These are phyloP conservation scores for Andrena camellia DNA, from an alignment of 2,888 invertebrate species.

Conservation along the genomic window DNA sequence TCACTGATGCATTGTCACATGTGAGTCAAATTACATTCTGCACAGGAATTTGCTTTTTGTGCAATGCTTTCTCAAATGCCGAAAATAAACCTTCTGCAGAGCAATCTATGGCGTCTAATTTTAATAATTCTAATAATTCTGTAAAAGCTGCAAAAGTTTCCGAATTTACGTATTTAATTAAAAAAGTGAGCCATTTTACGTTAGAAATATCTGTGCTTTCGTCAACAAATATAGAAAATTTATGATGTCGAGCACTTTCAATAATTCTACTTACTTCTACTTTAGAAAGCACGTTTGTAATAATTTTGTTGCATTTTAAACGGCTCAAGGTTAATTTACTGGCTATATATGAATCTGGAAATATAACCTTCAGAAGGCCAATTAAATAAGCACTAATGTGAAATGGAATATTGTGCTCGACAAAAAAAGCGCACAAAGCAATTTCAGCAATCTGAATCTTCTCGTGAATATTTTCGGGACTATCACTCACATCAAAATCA, in stretches of 20 bases:
- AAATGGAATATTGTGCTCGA: not conserved
- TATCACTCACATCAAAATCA: not conserved
- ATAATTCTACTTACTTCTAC: slow-evolving; percentile 6
- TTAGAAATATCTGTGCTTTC: slow-evolving; percentile 3
- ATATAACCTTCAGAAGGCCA: not conserved
- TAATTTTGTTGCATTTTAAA: not conserved
- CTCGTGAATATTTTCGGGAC: not conserved
- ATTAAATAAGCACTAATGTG: slow-evolving; percentile 1
- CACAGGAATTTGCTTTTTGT: slow-evolving; percentile 4
- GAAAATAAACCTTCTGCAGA: slow-evolving; percentile 7
- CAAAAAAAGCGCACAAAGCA: slow-evolving; percentile 1
- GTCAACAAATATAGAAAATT: slow-evolving; percentile 8
- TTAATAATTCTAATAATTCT: not conserved
- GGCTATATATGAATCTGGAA: not conserved
- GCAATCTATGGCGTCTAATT: slow-evolving; percentile 1
- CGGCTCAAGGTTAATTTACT: slow-evolving; percentile 3
- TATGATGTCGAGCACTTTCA: slow-evolving; percentile 8
- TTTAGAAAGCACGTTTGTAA: slow-evolving; percentile 12
- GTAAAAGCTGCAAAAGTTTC: slow-evolving; percentile 2
- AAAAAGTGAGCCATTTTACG: slow-evolving; percentile 6
- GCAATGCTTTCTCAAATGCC: slow-evolving; percentile 2
- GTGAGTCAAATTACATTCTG: slow-evolving; percentile 1
- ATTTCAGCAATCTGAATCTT: not conserved
- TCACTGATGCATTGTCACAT: slow-evolving; percentile 10
- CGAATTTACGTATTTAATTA: slow-evolving; percentile 4